phyloP scores from a whole-genome alignment of 1,140 invertebrate genomes.

The Teleogryllus occipitalis region DNA sequence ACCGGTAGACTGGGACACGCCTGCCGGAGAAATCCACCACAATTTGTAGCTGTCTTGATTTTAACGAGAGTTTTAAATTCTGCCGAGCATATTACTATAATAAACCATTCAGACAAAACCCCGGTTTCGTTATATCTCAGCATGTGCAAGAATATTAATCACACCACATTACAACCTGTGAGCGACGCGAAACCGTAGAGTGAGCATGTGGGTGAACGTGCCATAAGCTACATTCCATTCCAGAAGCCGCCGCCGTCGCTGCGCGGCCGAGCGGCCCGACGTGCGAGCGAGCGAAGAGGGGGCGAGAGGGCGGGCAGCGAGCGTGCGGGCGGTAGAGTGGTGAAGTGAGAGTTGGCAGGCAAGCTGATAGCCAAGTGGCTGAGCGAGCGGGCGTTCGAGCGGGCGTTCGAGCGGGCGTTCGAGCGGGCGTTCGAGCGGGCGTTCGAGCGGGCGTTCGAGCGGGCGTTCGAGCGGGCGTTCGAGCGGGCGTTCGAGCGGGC shows the following conservation, averaged over 20 bases:
- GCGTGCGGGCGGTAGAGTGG: too few species aligned
- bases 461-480: too few species aligned
- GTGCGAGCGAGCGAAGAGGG: neutral
- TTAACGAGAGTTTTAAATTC: slow-evolving; percentile 1
- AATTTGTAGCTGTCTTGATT: neutral
- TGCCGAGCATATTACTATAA: neutral
- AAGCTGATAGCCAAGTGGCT: too few species aligned
- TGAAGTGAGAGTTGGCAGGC: too few species aligned
- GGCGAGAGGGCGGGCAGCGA: too few species aligned
- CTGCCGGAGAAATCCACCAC: neutral
- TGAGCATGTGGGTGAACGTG: neutral
- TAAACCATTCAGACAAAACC: slow-evolving; percentile 4
- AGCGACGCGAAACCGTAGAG: neutral
- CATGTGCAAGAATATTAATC: neutral
- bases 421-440: too few species aligned
- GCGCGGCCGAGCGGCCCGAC: neutral
- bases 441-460: too few species aligned
- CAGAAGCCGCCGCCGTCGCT: too few species aligned
- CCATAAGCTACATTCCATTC: slow-evolving; percentile 2
- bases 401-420: too few species aligned
- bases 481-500: too few species aligned
- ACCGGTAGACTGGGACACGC: neutral
- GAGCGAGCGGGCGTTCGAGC: too few species aligned
- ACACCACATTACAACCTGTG: neutral
- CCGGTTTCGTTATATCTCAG: neutral